Evolutionary conservation across 2,113 vertebrate species (phyloP).

Genomic region (Craseonycteris thonglongyai): DNA sequence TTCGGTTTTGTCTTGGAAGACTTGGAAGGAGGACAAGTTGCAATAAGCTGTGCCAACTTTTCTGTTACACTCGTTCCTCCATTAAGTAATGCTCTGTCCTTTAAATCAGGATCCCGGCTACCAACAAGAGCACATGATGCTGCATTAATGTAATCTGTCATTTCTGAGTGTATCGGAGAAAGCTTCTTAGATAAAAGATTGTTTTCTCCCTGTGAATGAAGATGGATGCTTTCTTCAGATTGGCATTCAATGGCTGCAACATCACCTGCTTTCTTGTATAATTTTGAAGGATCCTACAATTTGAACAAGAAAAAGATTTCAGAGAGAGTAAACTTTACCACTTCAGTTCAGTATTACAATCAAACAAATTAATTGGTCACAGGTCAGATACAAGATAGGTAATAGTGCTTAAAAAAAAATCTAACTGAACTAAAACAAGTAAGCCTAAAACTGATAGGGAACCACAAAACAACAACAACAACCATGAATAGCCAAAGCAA

Average conservation of each 20-base stretch:
- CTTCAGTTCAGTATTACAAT: slow-evolving; percentile 2
- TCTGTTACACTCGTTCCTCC: slow-evolving; percentile 92
- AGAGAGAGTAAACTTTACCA: slow-evolving; percentile 50
- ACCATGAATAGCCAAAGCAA: neutral
- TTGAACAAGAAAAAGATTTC: slow-evolving; percentile 68
- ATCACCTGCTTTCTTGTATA: slow-evolving; percentile 81
- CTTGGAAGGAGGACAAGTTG: slow-evolving; percentile 95
- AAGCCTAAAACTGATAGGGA: neutral
- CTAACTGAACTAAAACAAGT: neutral
- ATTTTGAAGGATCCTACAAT: slow-evolving; percentile 80
- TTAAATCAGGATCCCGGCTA: slow-evolving; percentile 83
- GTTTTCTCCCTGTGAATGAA: slow-evolving; percentile 75
- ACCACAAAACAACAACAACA: neutral
- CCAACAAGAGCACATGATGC: slow-evolving; percentile 74
- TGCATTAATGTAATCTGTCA: slow-evolving; percentile 80
- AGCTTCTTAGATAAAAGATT: slow-evolving; percentile 78
- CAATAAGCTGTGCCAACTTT: slow-evolving; percentile 95
- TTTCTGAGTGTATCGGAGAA: slow-evolving; percentile 80
- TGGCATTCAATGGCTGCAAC: slow-evolving; percentile 73
- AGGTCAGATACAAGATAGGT: neutral
- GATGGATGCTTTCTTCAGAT: slow-evolving; percentile 75
- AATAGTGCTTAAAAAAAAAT: neutral
- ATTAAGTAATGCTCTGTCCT: slow-evolving; percentile 87
- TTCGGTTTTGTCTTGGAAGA: slow-evolving; percentile 92
- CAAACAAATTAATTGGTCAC: neutral